These are phyloP conservation scores for Cheirogaleus medius DNA, from an alignment of 2,113 vertebrate genomes.

Conservation along the genomic window DNA sequence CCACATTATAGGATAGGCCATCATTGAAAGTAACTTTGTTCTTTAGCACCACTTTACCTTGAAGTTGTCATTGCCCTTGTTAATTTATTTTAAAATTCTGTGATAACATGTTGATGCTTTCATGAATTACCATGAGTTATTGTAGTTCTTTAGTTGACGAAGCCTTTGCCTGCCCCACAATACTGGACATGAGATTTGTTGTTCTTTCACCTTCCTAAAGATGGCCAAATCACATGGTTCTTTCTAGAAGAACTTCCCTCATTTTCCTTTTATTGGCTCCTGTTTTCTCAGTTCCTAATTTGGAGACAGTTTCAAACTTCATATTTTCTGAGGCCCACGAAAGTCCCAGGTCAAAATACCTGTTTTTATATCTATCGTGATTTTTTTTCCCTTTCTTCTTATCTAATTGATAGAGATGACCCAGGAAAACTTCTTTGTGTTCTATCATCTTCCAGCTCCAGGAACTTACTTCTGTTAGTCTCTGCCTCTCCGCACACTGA, in stretches of 20 bases:
- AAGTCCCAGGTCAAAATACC: background rate
- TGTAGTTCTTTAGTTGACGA: background rate
- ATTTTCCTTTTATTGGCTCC: background rate
- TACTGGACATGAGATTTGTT: background rate
- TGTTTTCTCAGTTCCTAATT: background rate
- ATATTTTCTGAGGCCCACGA: background rate
- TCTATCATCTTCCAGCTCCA: background rate
- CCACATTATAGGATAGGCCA: background rate
- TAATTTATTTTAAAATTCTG: background rate
- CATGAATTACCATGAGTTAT: background rate
- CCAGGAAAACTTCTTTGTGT: background rate
- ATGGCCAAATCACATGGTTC: background rate
- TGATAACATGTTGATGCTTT: background rate
- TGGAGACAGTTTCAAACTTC: constrained; percentile 5
- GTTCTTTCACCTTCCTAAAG: background rate
- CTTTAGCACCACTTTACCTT: background rate
- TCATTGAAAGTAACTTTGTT: background rate
- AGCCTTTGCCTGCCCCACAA: background rate
- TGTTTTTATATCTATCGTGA: background rate
- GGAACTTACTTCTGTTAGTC: background rate
- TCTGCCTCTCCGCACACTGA: background rate
- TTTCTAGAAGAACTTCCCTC: background rate
- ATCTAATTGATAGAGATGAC: background rate
- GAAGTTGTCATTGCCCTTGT: background rate
- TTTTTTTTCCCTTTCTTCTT: background rate